A percentile compares a stretch with the other conserved stretches of the same genome.
Evolutionary conservation across 2,113 vertebrate genomes (phyloP).

Genomic region (Muntiacus muntjak): DNA sequence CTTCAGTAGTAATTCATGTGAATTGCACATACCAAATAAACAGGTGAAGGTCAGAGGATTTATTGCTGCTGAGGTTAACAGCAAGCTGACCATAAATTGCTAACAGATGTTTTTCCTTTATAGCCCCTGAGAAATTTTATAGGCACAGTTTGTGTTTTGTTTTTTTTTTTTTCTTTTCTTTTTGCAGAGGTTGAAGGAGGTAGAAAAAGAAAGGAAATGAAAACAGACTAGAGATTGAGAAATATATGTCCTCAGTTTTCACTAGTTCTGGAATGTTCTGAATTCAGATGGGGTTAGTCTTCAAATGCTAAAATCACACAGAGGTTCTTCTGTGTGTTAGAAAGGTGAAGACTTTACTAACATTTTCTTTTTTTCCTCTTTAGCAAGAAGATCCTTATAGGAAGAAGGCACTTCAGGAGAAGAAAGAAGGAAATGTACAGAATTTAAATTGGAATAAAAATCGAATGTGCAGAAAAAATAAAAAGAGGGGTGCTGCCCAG

Average conservation of each 20-base stretch:
- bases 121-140: slow-evolving; percentile 38
- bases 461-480: slow-evolving; percentile 88
- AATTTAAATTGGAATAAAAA: slow-evolving; percentile 88
- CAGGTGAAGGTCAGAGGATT: slow-evolving; percentile 69
- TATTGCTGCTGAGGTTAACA: slow-evolving; percentile 66
- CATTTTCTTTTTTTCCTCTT: slow-evolving; percentile 40
- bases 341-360: neutral
- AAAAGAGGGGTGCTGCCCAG: slow-evolving; percentile 82
- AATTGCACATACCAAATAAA: neutral
- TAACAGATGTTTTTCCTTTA: slow-evolving; percentile 75
- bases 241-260: slow-evolving; percentile 27
- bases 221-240: slow-evolving; percentile 62
- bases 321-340: neutral
- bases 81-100: slow-evolving; percentile 68
- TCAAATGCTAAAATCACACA: neutral
- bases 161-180: slow-evolving; percentile 3
- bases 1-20: slow-evolving; percentile 51
- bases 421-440: slow-evolving; percentile 81
- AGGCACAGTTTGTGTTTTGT: neutral
- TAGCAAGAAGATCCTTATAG: slow-evolving; percentile 83
- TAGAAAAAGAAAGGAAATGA: slow-evolving; percentile 40
- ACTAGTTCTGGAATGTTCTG: neutral
- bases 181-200: slow-evolving; percentile 21
- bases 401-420: slow-evolving; percentile 88
- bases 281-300: slow-evolving; percentile 35